A percentile compares a stretch with the other conserved stretches of the same genome.
Evolutionary conservation across 2,888 invertebrate species (phyloP).

Genomic region (Rhogogaster chlorosoma): DNA sequence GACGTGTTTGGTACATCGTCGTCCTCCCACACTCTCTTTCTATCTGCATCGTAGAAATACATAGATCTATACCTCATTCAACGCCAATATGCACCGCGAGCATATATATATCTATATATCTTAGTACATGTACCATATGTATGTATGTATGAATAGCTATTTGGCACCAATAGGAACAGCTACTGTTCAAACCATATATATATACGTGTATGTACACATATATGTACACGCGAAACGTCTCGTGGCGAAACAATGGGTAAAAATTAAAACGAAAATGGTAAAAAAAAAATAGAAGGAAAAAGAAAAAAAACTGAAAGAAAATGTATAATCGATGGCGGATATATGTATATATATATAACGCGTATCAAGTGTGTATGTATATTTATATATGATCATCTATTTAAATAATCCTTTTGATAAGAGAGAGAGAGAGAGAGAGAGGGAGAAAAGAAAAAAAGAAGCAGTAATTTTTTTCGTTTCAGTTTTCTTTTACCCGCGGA

Average conservation of each 20-base stretch:
- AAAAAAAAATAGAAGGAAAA: no score
- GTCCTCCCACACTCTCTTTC: neutral
- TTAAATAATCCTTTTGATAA: constrained; percentile 23
- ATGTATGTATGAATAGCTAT: neutral
- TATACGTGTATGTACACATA: neutral
- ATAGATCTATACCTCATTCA: neutral
- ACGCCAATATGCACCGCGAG: neutral
- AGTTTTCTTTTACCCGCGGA: neutral
- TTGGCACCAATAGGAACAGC: neutral
- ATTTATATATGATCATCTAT: neutral
- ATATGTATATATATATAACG: neutral
- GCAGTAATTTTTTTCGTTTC: constrained; percentile 22
- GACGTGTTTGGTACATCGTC: constrained; percentile 25
- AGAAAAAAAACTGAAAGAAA: neutral
- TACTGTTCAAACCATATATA: neutral
- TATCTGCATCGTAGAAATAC: neutral
- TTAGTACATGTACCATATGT: neutral
- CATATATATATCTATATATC: neutral
- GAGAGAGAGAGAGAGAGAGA: neutral
- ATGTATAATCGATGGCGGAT: neutral
- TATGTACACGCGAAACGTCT: neutral
- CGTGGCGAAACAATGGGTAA: neutral
- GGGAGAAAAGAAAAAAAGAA: neutral
- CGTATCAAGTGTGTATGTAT: neutral
- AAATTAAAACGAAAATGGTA: neutral